These are phyloP conservation scores for Myopa testacea DNA, from an alignment of 2,888 invertebrate species.

Conservation along the genomic window DNA sequence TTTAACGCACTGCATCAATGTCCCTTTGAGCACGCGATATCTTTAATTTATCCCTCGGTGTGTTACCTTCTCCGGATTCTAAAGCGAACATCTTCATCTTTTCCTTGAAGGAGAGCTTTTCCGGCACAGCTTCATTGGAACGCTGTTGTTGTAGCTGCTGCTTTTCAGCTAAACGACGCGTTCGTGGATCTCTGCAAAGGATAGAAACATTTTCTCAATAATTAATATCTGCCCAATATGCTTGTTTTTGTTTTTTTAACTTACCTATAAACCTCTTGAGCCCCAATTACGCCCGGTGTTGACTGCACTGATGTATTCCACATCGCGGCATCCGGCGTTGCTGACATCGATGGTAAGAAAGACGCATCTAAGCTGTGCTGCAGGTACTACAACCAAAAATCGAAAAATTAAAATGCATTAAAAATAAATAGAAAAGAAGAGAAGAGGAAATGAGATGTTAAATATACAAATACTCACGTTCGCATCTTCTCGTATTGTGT, in stretches of 20 bases:
- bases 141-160: slow-evolving; percentile 74
- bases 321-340: slow-evolving; percentile 72
- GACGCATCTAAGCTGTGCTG: slow-evolving; percentile 80
- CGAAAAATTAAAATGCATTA: slow-evolving; percentile 14
- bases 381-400: slow-evolving; percentile 51
- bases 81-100: slow-evolving; percentile 99
- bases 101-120: slow-evolving; percentile 96
- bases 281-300: slow-evolving; percentile 96
- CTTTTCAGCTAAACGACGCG: slow-evolving; percentile 88
- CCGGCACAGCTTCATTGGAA: slow-evolving; percentile 74
- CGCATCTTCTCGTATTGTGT: slow-evolving; percentile 79
- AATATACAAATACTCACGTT: slow-evolving; percentile 74
- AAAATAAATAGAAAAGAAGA: neutral
- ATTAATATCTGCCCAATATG: neutral
- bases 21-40: slow-evolving; percentile 95
- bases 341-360: slow-evolving; percentile 79
- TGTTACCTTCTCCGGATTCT: slow-evolving; percentile 92
- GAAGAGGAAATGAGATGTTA: no score
- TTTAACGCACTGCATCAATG: slow-evolving; percentile 81
- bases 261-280: slow-evolving; percentile 95
- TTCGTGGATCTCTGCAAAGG: slow-evolving; percentile 83
- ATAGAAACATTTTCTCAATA: neutral
- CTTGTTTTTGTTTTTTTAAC: slow-evolving; percentile 37
- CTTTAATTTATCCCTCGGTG: slow-evolving; percentile 95
- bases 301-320: slow-evolving; percentile 70